These are phyloP conservation scores for Caenorhabditis inopinata DNA, from an alignment of 1,140 invertebrate species.

Conservation along the genomic window DNA sequence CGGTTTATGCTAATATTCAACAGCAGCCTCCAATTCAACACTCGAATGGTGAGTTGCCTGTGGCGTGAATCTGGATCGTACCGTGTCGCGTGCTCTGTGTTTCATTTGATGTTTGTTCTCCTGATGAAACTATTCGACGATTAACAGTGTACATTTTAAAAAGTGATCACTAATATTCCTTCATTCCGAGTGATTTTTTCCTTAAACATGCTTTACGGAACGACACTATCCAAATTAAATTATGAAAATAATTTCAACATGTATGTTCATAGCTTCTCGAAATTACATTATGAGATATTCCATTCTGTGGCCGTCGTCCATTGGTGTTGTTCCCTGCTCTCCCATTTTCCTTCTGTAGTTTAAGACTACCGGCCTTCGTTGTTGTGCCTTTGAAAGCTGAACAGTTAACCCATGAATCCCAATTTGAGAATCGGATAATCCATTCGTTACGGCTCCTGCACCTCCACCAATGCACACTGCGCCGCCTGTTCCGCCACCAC, in stretches of 20 bases:
- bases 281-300: too few relatives aligned
- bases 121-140: neutral
- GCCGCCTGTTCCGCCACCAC: constrained; percentile 22
- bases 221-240: too few relatives aligned
- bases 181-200: too few relatives aligned
- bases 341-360: too few relatives aligned
- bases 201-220: too few relatives aligned
- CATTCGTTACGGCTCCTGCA: constrained; percentile 2
- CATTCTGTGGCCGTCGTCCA: too few relatives aligned
- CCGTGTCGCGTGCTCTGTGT: neutral
- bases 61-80: neutral
- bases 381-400: neutral
- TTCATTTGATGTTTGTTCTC: neutral
- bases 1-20: neutral
- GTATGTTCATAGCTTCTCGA: too few relatives aligned
- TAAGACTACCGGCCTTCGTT: too few relatives aligned
- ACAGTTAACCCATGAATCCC: neutral
- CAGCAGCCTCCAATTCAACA: neutral
- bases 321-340: too few relatives aligned
- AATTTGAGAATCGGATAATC: neutral
- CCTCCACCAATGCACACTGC: neutral
- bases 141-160: too few relatives aligned
- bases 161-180: too few relatives aligned
- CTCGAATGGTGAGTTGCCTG: neutral
- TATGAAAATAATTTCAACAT: too few relatives aligned